Conservation (phyloP, 2,113 vertebrate species). For the Turnix velox region DNA sequence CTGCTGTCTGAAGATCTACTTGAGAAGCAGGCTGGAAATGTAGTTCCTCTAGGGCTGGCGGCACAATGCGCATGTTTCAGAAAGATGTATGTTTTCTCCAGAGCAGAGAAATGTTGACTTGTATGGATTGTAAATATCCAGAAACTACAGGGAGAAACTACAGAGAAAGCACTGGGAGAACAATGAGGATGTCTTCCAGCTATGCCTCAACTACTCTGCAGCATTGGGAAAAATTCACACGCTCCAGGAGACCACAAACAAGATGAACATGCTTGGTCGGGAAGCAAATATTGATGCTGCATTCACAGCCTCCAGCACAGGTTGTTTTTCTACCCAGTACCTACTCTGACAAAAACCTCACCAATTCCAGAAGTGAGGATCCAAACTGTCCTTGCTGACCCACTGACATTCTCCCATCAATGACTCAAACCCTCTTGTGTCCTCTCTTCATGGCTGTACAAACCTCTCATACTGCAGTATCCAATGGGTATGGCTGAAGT, state of each 20-base stretch:
- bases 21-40: background rate
- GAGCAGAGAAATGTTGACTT: background rate
- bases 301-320: accelerated
- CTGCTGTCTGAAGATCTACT: background rate
- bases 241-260: background rate
- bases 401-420: no score
- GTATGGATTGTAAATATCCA: background rate
- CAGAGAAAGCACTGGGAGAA: background rate
- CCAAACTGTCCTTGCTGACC: background rate
- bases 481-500: background rate
- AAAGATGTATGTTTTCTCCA: background rate
- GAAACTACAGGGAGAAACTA: background rate
- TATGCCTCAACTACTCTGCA: background rate
- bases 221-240: accelerated
- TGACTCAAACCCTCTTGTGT: background rate
- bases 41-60: background rate
- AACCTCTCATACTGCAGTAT: background rate
- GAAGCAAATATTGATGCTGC: background rate
- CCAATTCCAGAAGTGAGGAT: background rate
- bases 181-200: background rate
- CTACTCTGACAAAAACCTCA: background rate
- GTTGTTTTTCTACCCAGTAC: background rate
- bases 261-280: accelerated
- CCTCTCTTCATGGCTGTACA: background rate
- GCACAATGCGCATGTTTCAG: background rate